Conservation (phyloP, 2,888 invertebrate species). For the Caradrina clavipalpis region DNA sequence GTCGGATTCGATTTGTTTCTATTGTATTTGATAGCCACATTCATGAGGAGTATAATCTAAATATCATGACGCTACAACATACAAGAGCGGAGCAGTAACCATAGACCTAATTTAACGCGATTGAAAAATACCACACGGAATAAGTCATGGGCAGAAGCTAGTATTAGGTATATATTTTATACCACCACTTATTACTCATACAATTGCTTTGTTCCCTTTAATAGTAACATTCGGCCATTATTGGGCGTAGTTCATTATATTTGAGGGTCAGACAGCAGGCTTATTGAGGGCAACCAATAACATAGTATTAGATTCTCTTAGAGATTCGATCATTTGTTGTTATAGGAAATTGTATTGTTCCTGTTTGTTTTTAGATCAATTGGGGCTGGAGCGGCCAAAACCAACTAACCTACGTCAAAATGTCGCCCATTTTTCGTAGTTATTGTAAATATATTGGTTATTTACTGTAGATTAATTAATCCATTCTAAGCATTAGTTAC, state of each 20-base stretch:
- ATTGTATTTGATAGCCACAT: too few relatives aligned
- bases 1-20: too few relatives aligned
- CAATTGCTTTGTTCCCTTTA: slow-evolving; percentile 53
- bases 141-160: too few relatives aligned
- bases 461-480: too few relatives aligned
- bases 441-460: neutral
- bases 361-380: slow-evolving; percentile 23
- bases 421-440: neutral
- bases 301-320: slow-evolving; percentile 30
- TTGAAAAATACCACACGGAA: too few relatives aligned
- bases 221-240: slow-evolving; percentile 38
- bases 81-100: too few relatives aligned
- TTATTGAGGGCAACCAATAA: slow-evolving; percentile 40
- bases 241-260: slow-evolving; percentile 54
- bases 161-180: neutral
- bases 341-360: slow-evolving; percentile 33
- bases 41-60: too few relatives aligned
- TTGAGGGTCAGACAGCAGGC: slow-evolving; percentile 5
- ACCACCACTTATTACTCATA: slow-evolving; percentile 32
- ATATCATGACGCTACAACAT: too few relatives aligned
- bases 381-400: slow-evolving; percentile 1
- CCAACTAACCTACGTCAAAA: neutral
- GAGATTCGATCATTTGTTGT: slow-evolving; percentile 40
- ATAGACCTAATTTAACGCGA: too few relatives aligned
- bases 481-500: too few relatives aligned